Conservation (phyloP, 2,888 invertebrate genomes). For the Microlaimidae sp. region DNA sequence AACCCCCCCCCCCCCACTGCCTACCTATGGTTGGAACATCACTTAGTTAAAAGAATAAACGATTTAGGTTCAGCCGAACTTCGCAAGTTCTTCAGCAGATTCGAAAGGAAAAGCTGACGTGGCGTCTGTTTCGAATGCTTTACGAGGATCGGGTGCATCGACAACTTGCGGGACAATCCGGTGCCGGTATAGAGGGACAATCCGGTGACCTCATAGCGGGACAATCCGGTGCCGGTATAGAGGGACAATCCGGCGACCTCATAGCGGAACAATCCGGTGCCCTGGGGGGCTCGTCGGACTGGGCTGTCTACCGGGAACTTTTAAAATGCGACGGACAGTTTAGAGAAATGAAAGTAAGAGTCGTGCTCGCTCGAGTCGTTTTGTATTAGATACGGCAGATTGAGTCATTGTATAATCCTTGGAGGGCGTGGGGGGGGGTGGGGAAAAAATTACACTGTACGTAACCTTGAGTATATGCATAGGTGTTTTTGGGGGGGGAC, state of each 20-base stretch:
- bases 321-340: conserved; percentile 4
- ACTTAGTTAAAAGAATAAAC: too few relatives aligned
- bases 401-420: too few relatives aligned
- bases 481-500: too few relatives aligned
- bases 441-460: too few relatives aligned
- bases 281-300: neutral
- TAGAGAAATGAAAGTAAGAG: conserved; percentile 5
- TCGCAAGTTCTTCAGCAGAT: conserved; percentile 19
- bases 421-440: too few relatives aligned
- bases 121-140: conserved; percentile 32
- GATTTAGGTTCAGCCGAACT: neutral
- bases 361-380: too few relatives aligned
- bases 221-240: conserved; percentile 20
- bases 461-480: too few relatives aligned
- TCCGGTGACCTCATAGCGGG: neutral
- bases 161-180: conserved; percentile 12
- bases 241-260: conserved; percentile 14
- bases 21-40: too few relatives aligned
- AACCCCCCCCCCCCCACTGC: too few relatives aligned
- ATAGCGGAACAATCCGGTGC: neutral
- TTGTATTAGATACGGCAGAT: too few relatives aligned
- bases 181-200: conserved; percentile 23
- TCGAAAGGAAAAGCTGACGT: conserved; percentile 31
- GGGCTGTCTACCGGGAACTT: too few relatives aligned
- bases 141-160: conserved; percentile 32